Percentiles rank a stretch among this genome's conserved stretches.
These are phyloP conservation scores for Tragelaphus imberbis DNA, from an alignment of 2,113 vertebrate species.

Conservation along the genomic window DNA sequence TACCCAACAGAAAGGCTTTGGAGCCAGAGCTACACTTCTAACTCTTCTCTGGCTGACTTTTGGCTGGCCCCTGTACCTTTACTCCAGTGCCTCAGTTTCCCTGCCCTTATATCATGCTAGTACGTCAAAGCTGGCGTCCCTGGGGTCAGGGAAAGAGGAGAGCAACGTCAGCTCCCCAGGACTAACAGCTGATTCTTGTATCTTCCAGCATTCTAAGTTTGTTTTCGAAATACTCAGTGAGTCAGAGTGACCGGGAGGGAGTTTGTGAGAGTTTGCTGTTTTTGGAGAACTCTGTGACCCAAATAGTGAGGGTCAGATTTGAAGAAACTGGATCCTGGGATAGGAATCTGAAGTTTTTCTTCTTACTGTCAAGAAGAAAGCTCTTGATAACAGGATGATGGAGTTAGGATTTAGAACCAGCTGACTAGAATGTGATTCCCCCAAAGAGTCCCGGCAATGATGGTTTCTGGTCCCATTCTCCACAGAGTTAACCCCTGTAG, in stretches of 20 bases:
- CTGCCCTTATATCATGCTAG: not conserved
- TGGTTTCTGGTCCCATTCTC: not conserved
- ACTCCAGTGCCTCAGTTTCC: conserved; percentile 48
- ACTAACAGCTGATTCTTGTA: conserved; percentile 3
- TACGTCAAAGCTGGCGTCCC: conserved; percentile 31
- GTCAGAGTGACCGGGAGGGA: conserved; percentile 43
- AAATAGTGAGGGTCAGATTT: conserved; percentile 5
- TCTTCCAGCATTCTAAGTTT: conserved; percentile 32
- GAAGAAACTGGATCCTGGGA: not conserved
- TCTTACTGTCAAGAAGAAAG: not conserved
- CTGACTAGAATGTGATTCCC: not conserved
- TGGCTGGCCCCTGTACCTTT: not conserved
- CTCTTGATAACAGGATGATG: not conserved
- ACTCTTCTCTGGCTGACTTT: not conserved
- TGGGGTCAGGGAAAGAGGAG: not conserved
- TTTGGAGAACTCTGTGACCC: conserved; percentile 33
- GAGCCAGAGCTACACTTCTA: not conserved
- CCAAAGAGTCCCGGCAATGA: not conserved
- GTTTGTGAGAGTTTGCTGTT: not conserved
- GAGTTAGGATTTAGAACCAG: not conserved
- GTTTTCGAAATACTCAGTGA: conserved; percentile 55
- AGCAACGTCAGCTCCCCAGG: conserved; percentile 33
- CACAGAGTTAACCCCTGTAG: not conserved
- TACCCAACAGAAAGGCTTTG: not conserved
- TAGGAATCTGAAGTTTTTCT: not conserved